These are phyloP conservation scores for Notothenia rossii DNA, from an alignment of 2,113 vertebrate genomes.

Conservation along the genomic window DNA sequence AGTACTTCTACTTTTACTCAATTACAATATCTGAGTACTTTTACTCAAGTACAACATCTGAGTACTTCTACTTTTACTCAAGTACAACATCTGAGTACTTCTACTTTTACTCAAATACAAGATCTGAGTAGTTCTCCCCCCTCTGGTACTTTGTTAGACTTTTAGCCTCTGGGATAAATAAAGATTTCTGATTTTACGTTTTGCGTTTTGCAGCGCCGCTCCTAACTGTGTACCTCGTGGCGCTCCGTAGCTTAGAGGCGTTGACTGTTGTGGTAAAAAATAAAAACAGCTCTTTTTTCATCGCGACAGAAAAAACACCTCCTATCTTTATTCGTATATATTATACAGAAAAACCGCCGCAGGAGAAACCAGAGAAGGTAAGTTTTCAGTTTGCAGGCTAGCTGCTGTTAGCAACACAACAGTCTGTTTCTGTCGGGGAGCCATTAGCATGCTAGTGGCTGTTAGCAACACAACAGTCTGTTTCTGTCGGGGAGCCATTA, in stretches of 20 bases:
- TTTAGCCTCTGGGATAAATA: too few species aligned
- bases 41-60: too few species aligned
- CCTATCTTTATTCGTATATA: accelerated
- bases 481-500: constrained; percentile 19
- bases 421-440: not conserved
- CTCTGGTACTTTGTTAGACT: too few species aligned
- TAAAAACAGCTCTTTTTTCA: not conserved
- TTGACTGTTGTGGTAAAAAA: constrained; percentile 62
- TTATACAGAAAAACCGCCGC: not conserved
- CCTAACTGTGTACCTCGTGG: constrained; percentile 33
- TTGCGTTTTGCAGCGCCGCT: constrained; percentile 28
- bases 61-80: too few species aligned
- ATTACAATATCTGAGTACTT: too few species aligned
- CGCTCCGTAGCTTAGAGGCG: constrained; percentile 65
- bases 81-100: too few species aligned
- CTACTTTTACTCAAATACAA: too few species aligned
- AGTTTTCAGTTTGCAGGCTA: not conserved
- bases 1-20: too few species aligned
- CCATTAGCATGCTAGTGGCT: constrained; percentile 14
- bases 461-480: not conserved
- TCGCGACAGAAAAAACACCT: not conserved
- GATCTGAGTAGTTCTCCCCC: too few species aligned
- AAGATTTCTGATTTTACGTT: not conserved
- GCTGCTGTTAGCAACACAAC: not conserved
- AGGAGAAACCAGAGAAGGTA: constrained; percentile 18